phyloP scores from a whole-genome alignment of 2,113 vertebrate genomes.

The Halcyon malimbica region DNA sequence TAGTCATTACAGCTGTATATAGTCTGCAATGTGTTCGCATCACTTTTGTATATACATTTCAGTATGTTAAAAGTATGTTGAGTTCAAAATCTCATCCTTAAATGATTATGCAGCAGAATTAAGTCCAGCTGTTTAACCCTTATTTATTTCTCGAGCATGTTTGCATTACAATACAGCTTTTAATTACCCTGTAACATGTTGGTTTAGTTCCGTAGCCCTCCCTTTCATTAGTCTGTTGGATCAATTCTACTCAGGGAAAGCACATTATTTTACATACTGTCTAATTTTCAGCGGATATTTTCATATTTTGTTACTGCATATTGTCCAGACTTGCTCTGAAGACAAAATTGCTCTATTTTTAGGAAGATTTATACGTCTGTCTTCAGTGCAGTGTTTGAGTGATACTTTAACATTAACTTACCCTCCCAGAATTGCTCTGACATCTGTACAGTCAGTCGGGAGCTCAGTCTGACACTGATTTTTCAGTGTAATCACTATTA shows the following conservation, averaged over 20 bases:
- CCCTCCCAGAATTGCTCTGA: background rate
- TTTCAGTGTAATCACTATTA: slow-evolving; percentile 28
- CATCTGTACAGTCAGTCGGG: background rate
- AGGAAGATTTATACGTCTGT: slow-evolving; percentile 15
- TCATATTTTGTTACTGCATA: background rate
- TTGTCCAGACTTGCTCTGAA: slow-evolving; percentile 16
- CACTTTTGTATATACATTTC: background rate
- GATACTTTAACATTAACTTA: slow-evolving; percentile 3
- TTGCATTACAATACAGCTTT: background rate
- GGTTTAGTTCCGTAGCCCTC: background rate
- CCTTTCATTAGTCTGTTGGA: background rate
- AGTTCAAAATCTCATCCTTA: slow-evolving; percentile 17
- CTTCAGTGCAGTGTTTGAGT: background rate
- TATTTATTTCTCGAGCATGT: background rate
- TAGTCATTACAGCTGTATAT: slow-evolving; percentile 4
- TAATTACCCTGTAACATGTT: background rate
- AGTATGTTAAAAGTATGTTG: background rate
- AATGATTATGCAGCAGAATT: slow-evolving; percentile 22
- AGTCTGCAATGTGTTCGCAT: background rate
- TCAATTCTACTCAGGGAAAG: background rate
- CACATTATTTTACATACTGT: background rate
- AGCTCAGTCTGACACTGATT: slow-evolving; percentile 1
- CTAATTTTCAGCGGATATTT: background rate
- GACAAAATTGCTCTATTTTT: background rate
- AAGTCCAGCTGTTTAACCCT: slow-evolving; percentile 22